Evolutionary conservation across 2,888 invertebrate genomes (phyloP), one percentile per base, ranked within the genome.

Genomic region (Dysmachus trigonus): DNA sequence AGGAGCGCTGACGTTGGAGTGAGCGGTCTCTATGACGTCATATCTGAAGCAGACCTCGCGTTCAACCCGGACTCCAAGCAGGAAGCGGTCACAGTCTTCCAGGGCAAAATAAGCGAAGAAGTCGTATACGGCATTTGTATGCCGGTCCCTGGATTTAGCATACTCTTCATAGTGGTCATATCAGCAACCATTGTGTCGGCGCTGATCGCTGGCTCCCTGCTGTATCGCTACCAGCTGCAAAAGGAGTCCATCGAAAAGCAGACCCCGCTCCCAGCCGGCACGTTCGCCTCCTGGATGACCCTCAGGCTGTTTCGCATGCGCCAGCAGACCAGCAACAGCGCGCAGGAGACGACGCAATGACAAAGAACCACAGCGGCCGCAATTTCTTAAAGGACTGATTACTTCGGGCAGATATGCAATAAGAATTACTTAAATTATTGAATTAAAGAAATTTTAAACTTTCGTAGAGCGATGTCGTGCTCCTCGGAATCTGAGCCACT

Each of bases 71-170:
- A 97, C 89, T 93, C 94, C 82, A 94, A 95, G 89, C 94, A 95
- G 76, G 97, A 97, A 91, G 95, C 97, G 0, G 97, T 97, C 0
- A 97, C 97, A 2, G 96, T 97, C 0, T 97, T 97, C 91, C 97
- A 97, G 92, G 97, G 97, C 83, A 94, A 96, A 90, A 97, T 97
- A 90, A 94, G 96, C 77, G 97, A 97, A 91, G 97, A 97, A 92
- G 96, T 97, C 0, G 97, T 98, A 7, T 98, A 98, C 91, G 97
- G 97, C 38, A 97, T 98, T 83, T 98, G 97, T 90, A 95, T 98
- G 94, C 97, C 97, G 0, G 96, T 97, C 31, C 95, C 97, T 0
- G 96, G 97, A 33, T 98, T 98, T 91, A 97, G 97, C 89, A 95
- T 97, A 4, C 93, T 98, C 18, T 98, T 98, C 92, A 96, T 97